Evolutionary conservation across 2,113 vertebrate genomes (phyloP), one percentile per base, ranked within the genome.

Genomic region (Dissostichus mawsoni): DNA sequence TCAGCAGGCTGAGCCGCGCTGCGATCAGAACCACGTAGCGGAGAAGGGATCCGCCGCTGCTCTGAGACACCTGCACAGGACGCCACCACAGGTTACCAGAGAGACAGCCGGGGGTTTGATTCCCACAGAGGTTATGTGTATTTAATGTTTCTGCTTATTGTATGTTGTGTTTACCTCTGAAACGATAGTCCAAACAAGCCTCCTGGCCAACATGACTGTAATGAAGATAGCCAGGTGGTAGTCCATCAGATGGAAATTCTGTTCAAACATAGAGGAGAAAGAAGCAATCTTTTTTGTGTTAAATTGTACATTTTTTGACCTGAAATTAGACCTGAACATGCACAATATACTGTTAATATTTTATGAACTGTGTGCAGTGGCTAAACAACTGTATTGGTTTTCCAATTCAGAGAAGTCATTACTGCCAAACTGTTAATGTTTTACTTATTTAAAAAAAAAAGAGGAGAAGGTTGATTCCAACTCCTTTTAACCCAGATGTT

Each of bases 221-320:
- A 99, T 99, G 93, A 99, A 99, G 84, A 96, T 96, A 8, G 97
- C 98, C 95, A 99, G 94, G 90, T 99, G 97, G 88, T 97, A 98
- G 92, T 99, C 98, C 94, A 99, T 99, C 89, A 99, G 95, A 93
- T 99, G 97, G 89, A 99, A 99, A 93, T 98, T 99, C 98, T 99
- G 85, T 47, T 16, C 53, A 57, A 17, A 93, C 4, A 50, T 3
- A 33, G 0, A 2, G 14, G 16, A 29, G 20, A 69, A 59, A 64
- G 14, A 74, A 36, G 14, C 1, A 4, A 7, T 18, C 6, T 48
- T 69, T 64, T 29, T 3, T 29, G 4, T 29, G 29, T 29, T 29
- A 0, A 51, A n/a, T 16, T 16, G 7, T 52, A 48, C 23, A 58
- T 64, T 6, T 12, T 16, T n/a, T n/a, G n/a, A n/a, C n/a, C n/a